These are phyloP conservation scores for Hedychridium roseum DNA, from an alignment of 2,888 invertebrate species.

Conservation along the genomic window DNA sequence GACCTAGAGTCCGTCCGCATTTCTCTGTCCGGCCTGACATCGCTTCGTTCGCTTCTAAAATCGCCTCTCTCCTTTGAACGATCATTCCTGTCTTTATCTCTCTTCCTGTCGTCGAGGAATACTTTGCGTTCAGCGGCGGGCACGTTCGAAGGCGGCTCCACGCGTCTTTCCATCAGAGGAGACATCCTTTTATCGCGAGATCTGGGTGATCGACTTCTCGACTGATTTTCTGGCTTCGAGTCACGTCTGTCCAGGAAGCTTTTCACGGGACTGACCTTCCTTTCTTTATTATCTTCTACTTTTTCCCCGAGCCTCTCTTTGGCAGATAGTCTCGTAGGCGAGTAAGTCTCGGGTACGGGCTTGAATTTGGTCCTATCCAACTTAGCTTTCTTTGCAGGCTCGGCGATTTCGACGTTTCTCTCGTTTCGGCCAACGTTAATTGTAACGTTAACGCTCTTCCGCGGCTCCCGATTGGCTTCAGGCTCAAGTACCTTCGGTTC, in stretches of 20 bases:
- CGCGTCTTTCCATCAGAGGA: constrained; percentile 46
- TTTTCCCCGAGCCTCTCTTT: constrained; percentile 84
- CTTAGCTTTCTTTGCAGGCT: constrained; percentile 54
- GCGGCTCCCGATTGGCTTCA: constrained; percentile 42
- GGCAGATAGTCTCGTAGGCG: constrained; percentile 75
- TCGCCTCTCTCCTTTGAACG: constrained; percentile 44
- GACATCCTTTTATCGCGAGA: constrained; percentile 55
- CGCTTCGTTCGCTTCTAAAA: constrained; percentile 37
- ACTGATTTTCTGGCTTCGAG: constrained; percentile 53
- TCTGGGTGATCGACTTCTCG: constrained; percentile 66
- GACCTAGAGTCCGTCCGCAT: constrained; percentile 31
- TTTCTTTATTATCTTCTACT: constrained; percentile 69
- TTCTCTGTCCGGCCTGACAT: constrained; percentile 35
- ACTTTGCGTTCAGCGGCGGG: constrained; percentile 57
- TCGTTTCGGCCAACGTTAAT: constrained; percentile 58
- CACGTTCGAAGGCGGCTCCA: constrained; percentile 35
- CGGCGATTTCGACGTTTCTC: constrained; percentile 58
- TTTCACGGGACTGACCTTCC: constrained; percentile 62
- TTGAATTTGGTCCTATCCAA: constrained; percentile 55
- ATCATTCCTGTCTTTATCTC: constrained; percentile 47
- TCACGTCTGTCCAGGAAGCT: constrained; percentile 69
- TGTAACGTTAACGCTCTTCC: constrained; percentile 59
- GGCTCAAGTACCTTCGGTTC: constrained; percentile 53
- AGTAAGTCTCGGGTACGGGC: constrained; percentile 53
- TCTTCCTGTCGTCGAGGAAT: constrained; percentile 55